Evolutionary conservation across 2,113 vertebrate species (phyloP), one percentile per base, ranked within the genome.

Genomic region (Brevimyrus niger): DNA sequence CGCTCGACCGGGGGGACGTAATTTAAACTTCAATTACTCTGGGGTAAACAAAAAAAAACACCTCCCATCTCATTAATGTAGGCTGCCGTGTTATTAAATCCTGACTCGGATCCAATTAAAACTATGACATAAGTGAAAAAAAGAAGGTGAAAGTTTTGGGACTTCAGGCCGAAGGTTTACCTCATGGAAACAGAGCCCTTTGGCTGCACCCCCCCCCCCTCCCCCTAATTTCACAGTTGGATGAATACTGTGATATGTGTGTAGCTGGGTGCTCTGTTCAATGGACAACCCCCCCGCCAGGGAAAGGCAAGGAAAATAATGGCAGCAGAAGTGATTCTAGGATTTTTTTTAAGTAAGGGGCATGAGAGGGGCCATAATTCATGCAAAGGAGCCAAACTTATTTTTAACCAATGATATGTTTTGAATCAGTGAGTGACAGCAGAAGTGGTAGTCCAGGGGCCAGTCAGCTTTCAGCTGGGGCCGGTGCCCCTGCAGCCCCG

Each of bases 21-120:
- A 87, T 89, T 87, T 50, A 73, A 86, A 48, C 61, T 48, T n/a
- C 4, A 21, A 83, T 69, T 89, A 61, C 47, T 84, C 69, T 17
- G 21, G 51, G n/a, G 48, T 31, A 50, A 86, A 86, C n/a, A 50
- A 51, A 31, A 51, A n/a, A 86, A 51, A 51, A 5, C 69, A 69
- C 61, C 61, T 42, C 31, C 69, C 27, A 38, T 84, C 44, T 84
- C 44, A 84, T 84, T 44, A 84, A 84, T 47, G 44, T 10, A 51
- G 44, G 11, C 42, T 38, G 87, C 47, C n/a, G 46, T 61, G 58
- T 88, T 88, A 73, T 73, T 61, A 76, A 47, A 47, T n/a, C 65
- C 46, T 88, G 51, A 46, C 48, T 35, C 31, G 35, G 50, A 69
- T 69, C 61, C 65, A 80, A 51, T 76, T 83, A 82, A 89, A 83